Percentiles rank a stretch among this genome's conserved stretches.
phyloP scores from a whole-genome alignment of 2,113 vertebrate genomes.

The Mystacornis crossleyi region DNA sequence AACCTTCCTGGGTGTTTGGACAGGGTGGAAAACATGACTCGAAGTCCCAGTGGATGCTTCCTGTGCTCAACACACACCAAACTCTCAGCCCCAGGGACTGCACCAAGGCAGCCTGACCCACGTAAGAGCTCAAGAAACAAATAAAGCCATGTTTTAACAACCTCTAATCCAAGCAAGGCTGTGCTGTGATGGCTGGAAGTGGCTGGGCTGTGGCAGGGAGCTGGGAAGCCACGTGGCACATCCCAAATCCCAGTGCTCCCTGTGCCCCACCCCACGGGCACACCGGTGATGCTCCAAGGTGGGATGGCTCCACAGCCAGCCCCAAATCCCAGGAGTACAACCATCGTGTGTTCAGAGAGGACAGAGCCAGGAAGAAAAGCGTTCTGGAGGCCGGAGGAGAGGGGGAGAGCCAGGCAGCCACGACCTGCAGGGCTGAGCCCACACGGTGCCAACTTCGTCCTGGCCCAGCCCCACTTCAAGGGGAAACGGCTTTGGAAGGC shows the following conservation, averaged over 20 bases:
- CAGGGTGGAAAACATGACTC: accelerated
- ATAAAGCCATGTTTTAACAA: background rate
- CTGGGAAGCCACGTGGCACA: accelerated
- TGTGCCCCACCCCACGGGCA: accelerated
- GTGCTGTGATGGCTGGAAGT: background rate
- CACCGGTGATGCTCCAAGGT: accelerated
- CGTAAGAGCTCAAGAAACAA: background rate
- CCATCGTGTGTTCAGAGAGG: background rate
- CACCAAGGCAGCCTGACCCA: background rate
- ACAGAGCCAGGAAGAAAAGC: background rate
- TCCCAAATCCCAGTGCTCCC: background rate
- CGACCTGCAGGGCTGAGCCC: background rate
- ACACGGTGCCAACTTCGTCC: background rate
- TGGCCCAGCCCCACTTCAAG: background rate
- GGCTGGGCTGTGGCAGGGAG: background rate
- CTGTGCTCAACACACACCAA: background rate
- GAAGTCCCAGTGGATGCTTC: background rate
- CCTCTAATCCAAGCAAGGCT: background rate
- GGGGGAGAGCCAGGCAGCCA: background rate
- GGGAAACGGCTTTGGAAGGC: background rate
- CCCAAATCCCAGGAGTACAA: background rate
- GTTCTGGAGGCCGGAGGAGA: background rate
- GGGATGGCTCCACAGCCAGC: background rate
- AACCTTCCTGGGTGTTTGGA: background rate
- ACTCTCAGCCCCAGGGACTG: background rate